These are phyloP conservation scores for Beris morrisii DNA, from an alignment of 2,888 invertebrate genomes.

Conservation along the genomic window DNA sequence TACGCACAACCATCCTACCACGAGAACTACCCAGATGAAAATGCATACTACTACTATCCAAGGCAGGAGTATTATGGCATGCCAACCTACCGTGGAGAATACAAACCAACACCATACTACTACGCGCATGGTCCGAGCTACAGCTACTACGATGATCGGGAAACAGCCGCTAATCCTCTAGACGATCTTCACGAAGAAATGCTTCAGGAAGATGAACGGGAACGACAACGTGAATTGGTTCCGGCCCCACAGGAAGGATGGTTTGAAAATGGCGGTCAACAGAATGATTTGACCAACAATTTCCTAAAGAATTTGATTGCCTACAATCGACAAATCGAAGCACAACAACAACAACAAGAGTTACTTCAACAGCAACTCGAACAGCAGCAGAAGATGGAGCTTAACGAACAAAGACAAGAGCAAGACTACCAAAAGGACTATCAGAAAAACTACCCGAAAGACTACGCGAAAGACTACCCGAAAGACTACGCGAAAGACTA, in stretches of 20 bases:
- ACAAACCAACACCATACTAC: conserved; percentile 54
- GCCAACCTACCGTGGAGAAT: conserved; percentile 46
- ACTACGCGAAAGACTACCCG: neutral
- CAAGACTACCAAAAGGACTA: conserved; percentile 36
- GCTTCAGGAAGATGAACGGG: conserved; percentile 64
- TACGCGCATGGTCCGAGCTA: conserved; percentile 55
- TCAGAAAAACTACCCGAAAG: too few relatives aligned
- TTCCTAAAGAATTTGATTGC: conserved; percentile 68
- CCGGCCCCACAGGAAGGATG: conserved; percentile 64
- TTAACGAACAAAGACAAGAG: conserved; percentile 34
- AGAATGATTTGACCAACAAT: conserved; percentile 51
- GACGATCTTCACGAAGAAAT: conserved; percentile 64
- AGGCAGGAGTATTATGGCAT: conserved; percentile 43
- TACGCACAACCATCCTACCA: conserved; percentile 30
- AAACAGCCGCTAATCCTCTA: conserved; percentile 56
- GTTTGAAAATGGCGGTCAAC: conserved; percentile 60
- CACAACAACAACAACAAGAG: conserved; percentile 57
- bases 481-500: conserved; percentile 30
- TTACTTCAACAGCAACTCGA: conserved; percentile 55
- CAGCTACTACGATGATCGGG: conserved; percentile 53
- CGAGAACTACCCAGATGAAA: conserved; percentile 37
- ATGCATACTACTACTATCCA: conserved; percentile 42
- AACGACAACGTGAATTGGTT: conserved; percentile 48
- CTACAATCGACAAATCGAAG: conserved; percentile 59
- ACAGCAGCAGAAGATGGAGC: conserved; percentile 53